These are phyloP conservation scores for Leguminivora glycinivorella DNA, from an alignment of 1,140 invertebrate species.

Conservation along the genomic window DNA sequence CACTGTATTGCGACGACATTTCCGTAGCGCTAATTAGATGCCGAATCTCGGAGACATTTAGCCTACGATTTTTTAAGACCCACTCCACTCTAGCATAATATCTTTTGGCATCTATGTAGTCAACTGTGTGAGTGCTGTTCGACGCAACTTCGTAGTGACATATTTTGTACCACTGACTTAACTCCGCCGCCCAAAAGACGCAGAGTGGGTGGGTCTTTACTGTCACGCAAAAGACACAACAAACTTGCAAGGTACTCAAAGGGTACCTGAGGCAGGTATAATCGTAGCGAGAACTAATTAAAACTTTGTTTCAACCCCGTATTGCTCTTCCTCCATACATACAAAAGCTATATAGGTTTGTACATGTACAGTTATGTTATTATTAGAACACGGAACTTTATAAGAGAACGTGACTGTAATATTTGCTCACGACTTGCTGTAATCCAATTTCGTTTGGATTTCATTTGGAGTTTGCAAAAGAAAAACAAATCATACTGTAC, in stretches of 20 bases:
- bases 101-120: too few relatives aligned
- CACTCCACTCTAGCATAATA: too few relatives aligned
- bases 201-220: too few relatives aligned
- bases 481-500: not conserved
- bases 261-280: not conserved
- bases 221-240: not conserved
- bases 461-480: conserved; percentile 6
- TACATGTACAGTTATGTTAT: not conserved
- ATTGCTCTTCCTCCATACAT: not conserved
- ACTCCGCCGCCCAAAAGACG: too few relatives aligned
- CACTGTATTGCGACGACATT: too few relatives aligned
- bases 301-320: conserved; percentile 3
- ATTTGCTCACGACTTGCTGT: conserved; percentile 1
- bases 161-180: too few relatives aligned
- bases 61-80: too few relatives aligned
- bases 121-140: too few relatives aligned
- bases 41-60: too few relatives aligned
- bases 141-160: too few relatives aligned
- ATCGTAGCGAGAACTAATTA: not conserved
- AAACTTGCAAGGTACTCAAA: not conserved
- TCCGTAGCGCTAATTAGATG: too few relatives aligned
- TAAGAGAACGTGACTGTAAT: conserved; percentile 8
- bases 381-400: conserved; percentile 8
- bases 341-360: not conserved
- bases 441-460: conserved; percentile 5